phyloP scores from a whole-genome alignment of 2,113 vertebrate species.

The Phrynosoma blainvillii region DNA sequence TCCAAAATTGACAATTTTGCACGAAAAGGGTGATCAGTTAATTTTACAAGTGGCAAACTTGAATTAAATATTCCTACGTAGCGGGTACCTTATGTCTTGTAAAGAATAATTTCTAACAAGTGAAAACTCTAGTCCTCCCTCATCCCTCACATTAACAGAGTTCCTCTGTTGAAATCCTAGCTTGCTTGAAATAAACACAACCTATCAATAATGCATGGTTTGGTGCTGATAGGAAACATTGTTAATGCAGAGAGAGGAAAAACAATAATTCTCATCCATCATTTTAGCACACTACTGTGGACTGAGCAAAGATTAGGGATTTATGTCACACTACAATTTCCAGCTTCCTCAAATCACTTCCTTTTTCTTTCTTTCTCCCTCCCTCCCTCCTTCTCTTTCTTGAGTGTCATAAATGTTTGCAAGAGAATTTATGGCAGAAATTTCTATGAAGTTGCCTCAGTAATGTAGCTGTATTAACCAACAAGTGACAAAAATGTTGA shows the following conservation, averaged over 20 bases:
- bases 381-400: not conserved
- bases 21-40: not conserved
- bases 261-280: conserved; percentile 66
- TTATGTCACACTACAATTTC: conserved; percentile 65
- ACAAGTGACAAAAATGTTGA: conserved; percentile 24
- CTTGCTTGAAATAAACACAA: conserved; percentile 51
- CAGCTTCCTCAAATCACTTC: conserved; percentile 57
- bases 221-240: conserved; percentile 58
- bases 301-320: conserved; percentile 64
- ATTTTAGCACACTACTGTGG: conserved; percentile 55
- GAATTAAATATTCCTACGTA: not conserved
- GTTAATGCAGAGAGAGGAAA: conserved; percentile 47
- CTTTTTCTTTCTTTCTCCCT: conserved; percentile 41
- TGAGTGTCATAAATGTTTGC: conserved; percentile 37
- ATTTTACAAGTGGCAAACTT: not conserved
- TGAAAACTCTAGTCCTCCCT: not conserved
- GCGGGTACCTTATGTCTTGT: not conserved
- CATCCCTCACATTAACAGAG: conserved; percentile 14
- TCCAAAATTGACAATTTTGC: not conserved
- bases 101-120: conserved; percentile 3
- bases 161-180: conserved; percentile 24
- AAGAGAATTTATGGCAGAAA: conserved; percentile 44
- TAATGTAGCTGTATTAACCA: conserved; percentile 19
- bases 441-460: conserved; percentile 33
- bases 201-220: conserved; percentile 36